These are phyloP conservation scores for Noctua fimbriata DNA, from an alignment of 2,888 invertebrate genomes.

Conservation along the genomic window DNA sequence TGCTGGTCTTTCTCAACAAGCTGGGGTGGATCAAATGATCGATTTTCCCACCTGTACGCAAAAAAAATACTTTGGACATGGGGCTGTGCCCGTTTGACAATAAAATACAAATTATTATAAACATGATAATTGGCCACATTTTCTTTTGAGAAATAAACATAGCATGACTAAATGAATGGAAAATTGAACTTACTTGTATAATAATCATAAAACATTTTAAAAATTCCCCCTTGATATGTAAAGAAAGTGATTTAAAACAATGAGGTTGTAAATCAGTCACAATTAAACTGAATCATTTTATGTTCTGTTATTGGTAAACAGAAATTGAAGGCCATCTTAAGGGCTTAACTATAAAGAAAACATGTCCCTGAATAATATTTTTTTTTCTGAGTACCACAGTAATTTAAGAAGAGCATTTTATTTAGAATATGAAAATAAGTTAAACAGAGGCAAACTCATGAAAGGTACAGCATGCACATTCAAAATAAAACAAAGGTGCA, in stretches of 20 bases:
- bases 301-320: not conserved
- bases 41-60: not conserved
- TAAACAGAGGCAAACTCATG: not conserved
- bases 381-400: too few relatives aligned
- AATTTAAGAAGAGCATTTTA: not conserved
- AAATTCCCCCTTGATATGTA: not conserved
- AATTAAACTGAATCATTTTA: not conserved
- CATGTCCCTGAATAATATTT: not conserved
- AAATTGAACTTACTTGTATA: not conserved
- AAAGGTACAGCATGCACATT: not conserved
- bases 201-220: not conserved
- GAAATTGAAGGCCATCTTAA: not conserved
- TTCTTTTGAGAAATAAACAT: not conserved
- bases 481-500: not conserved
- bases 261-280: not conserved
- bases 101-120: not conserved
- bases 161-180: not conserved
- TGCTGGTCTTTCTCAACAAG: not conserved
- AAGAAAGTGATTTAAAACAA: not conserved
- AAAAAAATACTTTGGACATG: not conserved
- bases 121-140: not conserved
- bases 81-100: not conserved
- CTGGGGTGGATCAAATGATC: not conserved
- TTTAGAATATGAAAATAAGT: not conserved
- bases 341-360: not conserved